Evolutionary conservation across 2,888 invertebrate species (phyloP), one percentile per base, ranked within the genome.

Genomic region (Perizoma affinitatum): DNA sequence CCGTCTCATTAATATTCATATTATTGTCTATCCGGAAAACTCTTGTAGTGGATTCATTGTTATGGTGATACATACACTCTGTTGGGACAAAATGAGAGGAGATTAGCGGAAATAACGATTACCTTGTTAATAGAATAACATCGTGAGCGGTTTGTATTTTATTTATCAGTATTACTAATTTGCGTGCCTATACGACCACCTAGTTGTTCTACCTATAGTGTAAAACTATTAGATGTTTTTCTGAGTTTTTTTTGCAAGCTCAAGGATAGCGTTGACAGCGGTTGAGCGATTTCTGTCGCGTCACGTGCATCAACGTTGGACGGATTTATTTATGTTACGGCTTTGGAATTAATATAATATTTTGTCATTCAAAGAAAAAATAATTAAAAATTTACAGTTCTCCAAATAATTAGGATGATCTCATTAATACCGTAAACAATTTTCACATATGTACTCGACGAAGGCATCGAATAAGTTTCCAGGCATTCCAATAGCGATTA

Each of bases 31-130:
- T 80, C 73, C 82, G 84, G 83, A 84, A 84, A 83, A 83, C 76
- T 79, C 72, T 76, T 74, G 76, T 88, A 85, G 76, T 80, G 74
- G 69, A 76, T 83, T 81, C 80, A 88, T 90, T 90, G 87, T 90
- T 84, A 87, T 87, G 89, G 76, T 87, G 83, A 88, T 90, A 75
- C 69, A 35, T 74, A 72, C 73, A 78, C 79, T 78, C 79, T 77
- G 76, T 78, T 68, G 77, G 74, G 73, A 79, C 78, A 73, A 80
- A 87, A 86, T 82, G 75, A 76, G 78, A 69, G 71, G 70, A 82
- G 78, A 87, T 86, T 83, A 82, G 84, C 83, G 82, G 83, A 87
- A 85, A 85, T 79, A 80, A 80, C 75, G 70, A 76, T 83, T 82
- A 79, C 69, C 70, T 72, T 76, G 80, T 80, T 80, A 74, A 76